Evolutionary conservation across 2,113 vertebrate genomes (phyloP), one percentile per base, ranked within the genome.

Genomic region (Zingel zingel): DNA sequence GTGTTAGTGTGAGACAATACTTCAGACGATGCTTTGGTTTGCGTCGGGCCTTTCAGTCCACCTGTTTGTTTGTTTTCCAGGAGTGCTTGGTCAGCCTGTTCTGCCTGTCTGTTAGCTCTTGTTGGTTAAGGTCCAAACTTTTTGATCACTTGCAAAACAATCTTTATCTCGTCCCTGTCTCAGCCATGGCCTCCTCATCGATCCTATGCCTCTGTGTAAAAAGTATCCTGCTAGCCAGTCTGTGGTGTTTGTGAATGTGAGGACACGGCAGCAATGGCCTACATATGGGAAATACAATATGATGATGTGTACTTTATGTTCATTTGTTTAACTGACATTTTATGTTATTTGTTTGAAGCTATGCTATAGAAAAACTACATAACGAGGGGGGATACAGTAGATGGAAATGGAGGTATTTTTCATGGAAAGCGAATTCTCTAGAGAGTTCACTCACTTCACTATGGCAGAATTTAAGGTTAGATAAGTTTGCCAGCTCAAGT

Each of bases 51-150:
- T 56, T 54, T 84, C 57, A 18, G 72, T 83, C 59, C 62, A 78
- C 54, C 65, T 84, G 50, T 85, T 78, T 93, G 89, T 92, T 93
- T 91, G 86, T 83, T 87, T 83, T 86, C 21, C 57, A 70, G 79
- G 48, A 78, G 25, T 80, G 85, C 77, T 72, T 85, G 77, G 79
- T 90, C 91, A 91, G 86, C 77, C 80, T 82, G 88, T 90, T 90
- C 86, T 62, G 74, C 79, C 53, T 63, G 27, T 74, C 48, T 74
- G 45, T 74, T 81, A 71, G 88, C 83, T 88, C 73, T 75, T 84
- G 71, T 67, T 87, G 87, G 87, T 92, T 69, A 77, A 89, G 77
- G 64, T 91, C 13, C 77, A 87, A 80, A 84, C 51, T 57, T 81
- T 86, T 85, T 77, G 77, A 86, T 86, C 86, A 74, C 62, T 91